Conservation (phyloP, 2,113 vertebrate genomes). For the Anseranas semipalmata region DNA sequence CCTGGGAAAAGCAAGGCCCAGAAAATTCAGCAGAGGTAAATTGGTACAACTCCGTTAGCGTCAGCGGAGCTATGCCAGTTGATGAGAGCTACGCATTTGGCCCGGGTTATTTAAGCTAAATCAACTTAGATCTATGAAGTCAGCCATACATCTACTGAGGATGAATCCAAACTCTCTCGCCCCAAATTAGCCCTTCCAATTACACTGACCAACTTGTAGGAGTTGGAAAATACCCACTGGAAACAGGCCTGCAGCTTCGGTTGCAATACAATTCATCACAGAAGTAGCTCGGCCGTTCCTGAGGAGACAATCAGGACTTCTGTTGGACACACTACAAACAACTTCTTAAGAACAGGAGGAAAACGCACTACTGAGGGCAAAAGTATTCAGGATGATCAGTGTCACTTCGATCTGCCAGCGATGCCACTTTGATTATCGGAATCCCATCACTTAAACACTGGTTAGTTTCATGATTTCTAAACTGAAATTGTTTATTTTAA, state of each 20-base stretch:
- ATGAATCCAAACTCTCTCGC: not conserved
- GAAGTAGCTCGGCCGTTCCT: not conserved
- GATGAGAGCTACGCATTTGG: not conserved
- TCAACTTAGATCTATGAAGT: not conserved
- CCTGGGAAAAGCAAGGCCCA: not conserved
- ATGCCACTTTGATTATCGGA: not conserved
- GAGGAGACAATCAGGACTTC: not conserved
- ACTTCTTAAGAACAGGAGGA: not conserved
- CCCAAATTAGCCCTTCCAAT: not conserved
- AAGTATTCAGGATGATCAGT: not conserved
- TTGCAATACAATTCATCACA: not conserved
- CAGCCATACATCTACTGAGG: not conserved
- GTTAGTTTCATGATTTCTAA: not conserved
- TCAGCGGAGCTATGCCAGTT: not conserved
- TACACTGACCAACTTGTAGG: not conserved
- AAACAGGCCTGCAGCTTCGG: not conserved
- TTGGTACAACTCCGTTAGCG: not conserved
- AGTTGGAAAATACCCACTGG: conserved; percentile 3
- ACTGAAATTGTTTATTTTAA: not conserved
- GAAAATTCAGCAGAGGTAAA: conserved; percentile 1
- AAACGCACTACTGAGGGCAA: not conserved
- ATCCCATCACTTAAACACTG: not conserved
- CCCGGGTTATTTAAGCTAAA: not conserved
- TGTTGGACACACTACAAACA: not conserved
- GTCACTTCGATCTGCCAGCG: fast-evolving